Evolutionary conservation across 2,113 vertebrate species (phyloP), one percentile per base, ranked within the genome.

Genomic region (Brienomyrus brachyistius): DNA sequence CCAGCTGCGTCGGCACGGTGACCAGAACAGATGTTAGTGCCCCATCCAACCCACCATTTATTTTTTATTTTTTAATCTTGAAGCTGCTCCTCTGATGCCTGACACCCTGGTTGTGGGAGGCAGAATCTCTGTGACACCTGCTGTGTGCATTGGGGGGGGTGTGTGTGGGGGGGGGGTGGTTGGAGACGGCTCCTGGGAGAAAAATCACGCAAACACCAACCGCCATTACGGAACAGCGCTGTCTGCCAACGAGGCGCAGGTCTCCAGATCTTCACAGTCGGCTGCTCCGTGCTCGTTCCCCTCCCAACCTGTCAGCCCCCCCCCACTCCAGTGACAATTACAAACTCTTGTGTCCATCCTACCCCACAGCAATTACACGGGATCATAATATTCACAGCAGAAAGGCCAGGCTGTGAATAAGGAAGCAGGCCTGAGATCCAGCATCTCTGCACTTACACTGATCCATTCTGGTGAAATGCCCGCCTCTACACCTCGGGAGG

Each of bases 21-120:
- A 93, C 89, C 88, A 82, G 86, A 92, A 88, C 93, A 93, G 93
- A 93, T 94, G 92, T 92, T 92, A 74, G 89, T 70, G 88, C 85
- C 88, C 90, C 90, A 87, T 89, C 77, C 88, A 80, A 87, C 62
- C 51, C 56, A 86, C 50, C 27, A 86, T 91, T 47, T 86, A 52
- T 88, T 89, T 47, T 91, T 59, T 56, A 87, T 43, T 90, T 52
- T 86, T 86, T 70, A 88, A 7, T 91, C 50, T 62, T 88, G 54
- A 62, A 66, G 54, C 54, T 35, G 17, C 27, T 62, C 70, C 85
- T 47, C 83, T 9, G 45, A 88, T 43, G 21, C 82, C 50, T 48
- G n/a, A 91, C 74, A 91, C 89, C 35, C 31, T 27, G 52, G 88
- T 77, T 89, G 89, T 88, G 91, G 77, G 56, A 89, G 62, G 87